Evolutionary conservation across 1,140 invertebrate species (phyloP).

Genomic region (Diorhabda carinulata): DNA sequence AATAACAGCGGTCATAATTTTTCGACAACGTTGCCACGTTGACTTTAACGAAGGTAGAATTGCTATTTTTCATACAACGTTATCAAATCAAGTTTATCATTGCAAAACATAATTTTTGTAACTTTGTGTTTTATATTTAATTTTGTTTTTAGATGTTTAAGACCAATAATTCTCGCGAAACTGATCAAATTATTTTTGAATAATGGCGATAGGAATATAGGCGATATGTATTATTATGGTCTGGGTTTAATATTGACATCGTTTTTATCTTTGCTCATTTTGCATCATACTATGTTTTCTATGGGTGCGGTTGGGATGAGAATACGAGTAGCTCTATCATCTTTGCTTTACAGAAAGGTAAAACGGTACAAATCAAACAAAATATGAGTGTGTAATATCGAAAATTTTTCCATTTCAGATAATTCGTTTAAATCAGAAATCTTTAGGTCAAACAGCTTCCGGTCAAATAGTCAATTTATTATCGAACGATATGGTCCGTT

Average conservation of each 20-base stretch:
- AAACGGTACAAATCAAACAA: background rate
- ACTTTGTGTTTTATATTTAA: too few species aligned
- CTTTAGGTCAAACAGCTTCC: conserved; percentile 66
- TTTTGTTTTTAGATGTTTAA: conserved; percentile 47
- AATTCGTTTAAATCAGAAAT: conserved; percentile 58
- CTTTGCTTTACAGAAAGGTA: conserved; percentile 63
- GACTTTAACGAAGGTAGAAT: too few species aligned
- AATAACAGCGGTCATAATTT: too few species aligned
- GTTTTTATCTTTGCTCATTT: conserved; percentile 29
- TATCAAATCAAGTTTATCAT: too few species aligned
- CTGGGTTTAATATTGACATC: conserved; percentile 28
- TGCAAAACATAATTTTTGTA: too few species aligned
- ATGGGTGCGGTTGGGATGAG: conserved; percentile 57
- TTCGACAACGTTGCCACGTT: too few species aligned
- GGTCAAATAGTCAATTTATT: conserved; percentile 82
- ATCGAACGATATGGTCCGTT: conserved; percentile 72
- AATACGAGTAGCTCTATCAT: conserved; percentile 56
- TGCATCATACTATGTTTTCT: conserved; percentile 47
- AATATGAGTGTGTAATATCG: too few species aligned
- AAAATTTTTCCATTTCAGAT: conserved; percentile 48
- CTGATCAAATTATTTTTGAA: conserved; percentile 34
- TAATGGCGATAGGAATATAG: conserved; percentile 15
- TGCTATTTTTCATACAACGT: too few species aligned
- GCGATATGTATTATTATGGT: conserved; percentile 29
- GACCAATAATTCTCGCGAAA: conserved; percentile 50